Conservation (phyloP, 2,797 vertebrate species). For the Enteromius trimaculatus region DNA sequence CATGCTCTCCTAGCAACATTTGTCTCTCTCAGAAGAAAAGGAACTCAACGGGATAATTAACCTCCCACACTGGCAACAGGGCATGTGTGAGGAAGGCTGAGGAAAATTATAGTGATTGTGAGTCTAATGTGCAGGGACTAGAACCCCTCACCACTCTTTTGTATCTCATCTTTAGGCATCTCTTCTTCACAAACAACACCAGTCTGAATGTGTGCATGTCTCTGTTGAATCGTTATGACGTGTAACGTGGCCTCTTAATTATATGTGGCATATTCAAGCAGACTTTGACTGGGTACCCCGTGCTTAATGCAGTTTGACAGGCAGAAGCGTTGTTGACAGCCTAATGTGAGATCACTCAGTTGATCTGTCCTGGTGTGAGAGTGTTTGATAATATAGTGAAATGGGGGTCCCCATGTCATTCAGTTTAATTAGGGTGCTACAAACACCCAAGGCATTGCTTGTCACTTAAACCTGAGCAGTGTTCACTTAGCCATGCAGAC, state of each 20-base stretch:
- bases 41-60: conserved; percentile 70
- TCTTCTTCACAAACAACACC: conserved; percentile 4
- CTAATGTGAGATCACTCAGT: not conserved
- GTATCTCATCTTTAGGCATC: conserved; percentile 7
- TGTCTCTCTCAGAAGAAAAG: conserved; percentile 25
- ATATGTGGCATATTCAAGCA: not conserved
- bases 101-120: conserved; percentile 81
- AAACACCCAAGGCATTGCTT: conserved; percentile 46
- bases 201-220: not conserved
- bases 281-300: not conserved
- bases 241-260: not conserved
- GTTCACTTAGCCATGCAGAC: conserved; percentile 19
- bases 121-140: conserved; percentile 66
- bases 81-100: conserved; percentile 66
- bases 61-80: conserved; percentile 77
- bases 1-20: not conserved
- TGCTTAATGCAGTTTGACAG: conserved; percentile 14
- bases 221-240: not conserved
- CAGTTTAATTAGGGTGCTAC: conserved; percentile 57
- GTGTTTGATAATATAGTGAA: conserved; percentile 16
- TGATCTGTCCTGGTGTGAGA: not conserved
- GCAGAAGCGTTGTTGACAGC: not conserved
- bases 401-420: conserved; percentile 36
- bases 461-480: conserved; percentile 4
- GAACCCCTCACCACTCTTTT: conserved; percentile 39